Evolutionary conservation across 2,113 vertebrate genomes (phyloP), one percentile per base, ranked within the genome.

Genomic region (Pterocles orientalis): DNA sequence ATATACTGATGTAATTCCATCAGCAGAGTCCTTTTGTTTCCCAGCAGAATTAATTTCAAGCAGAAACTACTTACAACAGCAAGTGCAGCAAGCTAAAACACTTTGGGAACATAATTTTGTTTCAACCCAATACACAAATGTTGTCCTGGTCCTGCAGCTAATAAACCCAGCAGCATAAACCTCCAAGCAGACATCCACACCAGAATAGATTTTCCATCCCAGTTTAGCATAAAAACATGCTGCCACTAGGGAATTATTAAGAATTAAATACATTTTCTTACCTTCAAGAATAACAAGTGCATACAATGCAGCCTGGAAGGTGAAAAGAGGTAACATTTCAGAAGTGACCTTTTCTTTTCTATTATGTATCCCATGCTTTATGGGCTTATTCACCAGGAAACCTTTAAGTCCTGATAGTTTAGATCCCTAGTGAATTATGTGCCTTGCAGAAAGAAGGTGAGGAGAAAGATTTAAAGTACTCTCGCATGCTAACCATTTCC

Each of bases 1-100:
- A 57, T 48, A 71, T 5, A 92, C 62, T 88, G 90, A 90, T 4
- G 6, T 76, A 79, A 93, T 92, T 82, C 77, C 71, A 80, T 94
- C 90, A 95, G 66, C 79, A 3, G 3, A 92, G 66, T 34, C 41
- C 54, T 92, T 87, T 90, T 72, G 62, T 90, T 94, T 93, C 85
- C 76, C 80, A 87, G 14, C 45, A 31, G 94, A 83, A 88, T 92
- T 80, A 15, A 91, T 89, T 82, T 89, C 81, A 89, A 91, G 69
- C 84, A 81, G 90, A 86, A 77, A 69, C 48, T 78, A 51, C 64
- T 86, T 88, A 91, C 16, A 91, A 76, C 24, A 94, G 68, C 62
- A 69, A 95, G 60, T 41, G 58, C 75, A 90, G 50, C 29, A 68
- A 69, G 39, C 39, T 85, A 54, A 85, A 96, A 45, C 45, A 61